phyloP scores from a whole-genome alignment of 1,140 invertebrate genomes.

The Phymorhynchus buccinoides region DNA sequence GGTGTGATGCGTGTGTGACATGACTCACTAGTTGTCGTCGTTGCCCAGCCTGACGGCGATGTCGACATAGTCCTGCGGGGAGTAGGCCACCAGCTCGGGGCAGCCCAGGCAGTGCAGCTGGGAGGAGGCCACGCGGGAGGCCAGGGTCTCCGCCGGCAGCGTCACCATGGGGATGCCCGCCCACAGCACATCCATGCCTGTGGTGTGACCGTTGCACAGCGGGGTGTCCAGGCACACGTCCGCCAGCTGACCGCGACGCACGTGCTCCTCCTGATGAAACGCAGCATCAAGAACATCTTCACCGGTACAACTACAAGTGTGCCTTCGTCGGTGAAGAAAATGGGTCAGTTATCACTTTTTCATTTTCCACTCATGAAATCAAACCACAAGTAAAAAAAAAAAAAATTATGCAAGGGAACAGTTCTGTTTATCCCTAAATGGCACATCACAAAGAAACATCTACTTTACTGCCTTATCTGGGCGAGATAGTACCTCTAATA shows the following conservation, averaged over 20 bases:
- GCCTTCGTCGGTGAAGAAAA: no score
- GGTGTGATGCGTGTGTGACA: no score
- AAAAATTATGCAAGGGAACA: no score
- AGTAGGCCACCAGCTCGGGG: constrained; percentile 93
- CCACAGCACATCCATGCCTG: constrained; percentile 99
- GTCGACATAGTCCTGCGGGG: constrained; percentile 91
- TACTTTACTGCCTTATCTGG: no score
- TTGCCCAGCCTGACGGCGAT: constrained; percentile 81
- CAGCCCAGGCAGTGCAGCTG: constrained; percentile 93
- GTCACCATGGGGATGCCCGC: constrained; percentile 98
- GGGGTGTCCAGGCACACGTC: constrained; percentile 99
- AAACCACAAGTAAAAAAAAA: no score
- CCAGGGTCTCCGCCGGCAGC: constrained; percentile 93
- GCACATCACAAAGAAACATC: no score
- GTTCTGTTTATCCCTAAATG: no score
- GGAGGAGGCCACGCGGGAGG: constrained; percentile 97
- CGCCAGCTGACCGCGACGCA: constrained; percentile 95
- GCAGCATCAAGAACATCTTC: no score
- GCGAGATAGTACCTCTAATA: no score
- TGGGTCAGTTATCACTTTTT: no score
- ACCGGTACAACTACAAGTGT: no score
- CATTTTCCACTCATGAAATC: no score
- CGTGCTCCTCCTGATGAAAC: constrained; percentile 90
- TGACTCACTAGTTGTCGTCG: constrained; percentile 87
- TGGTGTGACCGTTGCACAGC: constrained; percentile 99